Base-by-base conservation (phyloP, 2,888 invertebrate genomes). In the Epinotia bilunana region DNA sequence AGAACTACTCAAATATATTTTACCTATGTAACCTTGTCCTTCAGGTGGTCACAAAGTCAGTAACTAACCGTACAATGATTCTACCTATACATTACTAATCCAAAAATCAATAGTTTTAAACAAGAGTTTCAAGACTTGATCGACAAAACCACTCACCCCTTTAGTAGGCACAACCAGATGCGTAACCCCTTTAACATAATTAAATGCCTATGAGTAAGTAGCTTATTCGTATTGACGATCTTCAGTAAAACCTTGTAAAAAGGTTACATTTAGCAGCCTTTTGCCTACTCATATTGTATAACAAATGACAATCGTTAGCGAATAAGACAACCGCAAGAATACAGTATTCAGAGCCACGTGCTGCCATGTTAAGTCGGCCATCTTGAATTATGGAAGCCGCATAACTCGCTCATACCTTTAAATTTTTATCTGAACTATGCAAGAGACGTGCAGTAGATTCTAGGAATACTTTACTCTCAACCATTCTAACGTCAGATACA, bases 341-440 rank as follows among this genome's bases (percentile, higher is more conserved):
- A 67, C 68, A 60, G 69, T 78, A 82, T 82, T 80, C 81, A 76
- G 57, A 76, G 73, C 72, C 80, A 82, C 79, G 80, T 78, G 75
- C 79, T 77, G 77, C 78, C 78, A 78, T 81, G 82, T 79, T 75
- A 70, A 71, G 68, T 74, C 68, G 33, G 77, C 80, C 79, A 78
- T 80, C 77, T 76, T 80, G 83, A 80, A 81, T 79, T 80, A 84
- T 80, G 77, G 62, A 75, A 71, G 69, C 46, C 57, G 70, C 77
- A 76, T 76, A 77, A 69, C 74, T 74, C 61, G 60, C 67, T 72
- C 72, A 65, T 75, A 75, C 75, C 75, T 75, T 75, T 75, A 72
- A 75, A 75, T 62, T 75, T 74, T 75, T 75, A 75, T 75, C 72
- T 75, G 75, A 75, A 67, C 67, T 75, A 75, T 75, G 75, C 75